Percentiles rank a stretch among this genome's conserved stretches.
Evolutionary conservation across 2,888 invertebrate genomes (phyloP).

Genomic region (Lepidocyrtinus sp.): DNA sequence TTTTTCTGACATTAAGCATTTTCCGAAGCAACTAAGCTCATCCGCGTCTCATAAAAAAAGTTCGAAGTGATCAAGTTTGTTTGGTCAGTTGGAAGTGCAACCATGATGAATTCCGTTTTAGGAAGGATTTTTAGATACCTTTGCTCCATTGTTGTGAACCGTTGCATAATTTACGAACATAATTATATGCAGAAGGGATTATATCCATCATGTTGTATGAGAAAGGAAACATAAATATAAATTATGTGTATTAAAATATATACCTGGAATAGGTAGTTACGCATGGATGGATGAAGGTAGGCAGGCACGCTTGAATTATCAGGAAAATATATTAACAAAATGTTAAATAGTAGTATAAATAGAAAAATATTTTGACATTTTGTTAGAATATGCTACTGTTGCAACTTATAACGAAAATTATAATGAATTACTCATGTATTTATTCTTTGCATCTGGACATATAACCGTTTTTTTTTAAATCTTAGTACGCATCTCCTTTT

Average conservation of each 20-base stretch:
- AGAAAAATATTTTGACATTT: slow-evolving; percentile 50
- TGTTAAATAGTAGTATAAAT: slow-evolving; percentile 30
- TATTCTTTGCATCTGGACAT: not conserved
- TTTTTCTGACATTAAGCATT: no score
- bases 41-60: no score
- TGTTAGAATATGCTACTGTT: not conserved
- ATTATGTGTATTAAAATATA: not conserved
- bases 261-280: no score
- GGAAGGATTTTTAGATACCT: slow-evolving; percentile 33
- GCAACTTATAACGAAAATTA: not conserved
- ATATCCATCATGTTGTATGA: not conserved
- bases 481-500: slow-evolving; percentile 18
- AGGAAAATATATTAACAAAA: slow-evolving; percentile 29
- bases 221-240: not conserved
- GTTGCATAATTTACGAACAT: slow-evolving; percentile 48
- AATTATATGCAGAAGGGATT: slow-evolving; percentile 48
- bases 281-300: not conserved
- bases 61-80: no score
- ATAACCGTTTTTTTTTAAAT: slow-evolving; percentile 31
- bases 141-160: not conserved
- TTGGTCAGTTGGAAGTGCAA: slow-evolving; percentile 55
- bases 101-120: slow-evolving; percentile 42
- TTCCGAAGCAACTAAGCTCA: no score
- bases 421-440: not conserved
- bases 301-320: slow-evolving; percentile 28